Evolutionary conservation across 2,113 vertebrate genomes (phyloP), one percentile per base, ranked within the genome.

Genomic region (Elephantulus edwardii): DNA sequence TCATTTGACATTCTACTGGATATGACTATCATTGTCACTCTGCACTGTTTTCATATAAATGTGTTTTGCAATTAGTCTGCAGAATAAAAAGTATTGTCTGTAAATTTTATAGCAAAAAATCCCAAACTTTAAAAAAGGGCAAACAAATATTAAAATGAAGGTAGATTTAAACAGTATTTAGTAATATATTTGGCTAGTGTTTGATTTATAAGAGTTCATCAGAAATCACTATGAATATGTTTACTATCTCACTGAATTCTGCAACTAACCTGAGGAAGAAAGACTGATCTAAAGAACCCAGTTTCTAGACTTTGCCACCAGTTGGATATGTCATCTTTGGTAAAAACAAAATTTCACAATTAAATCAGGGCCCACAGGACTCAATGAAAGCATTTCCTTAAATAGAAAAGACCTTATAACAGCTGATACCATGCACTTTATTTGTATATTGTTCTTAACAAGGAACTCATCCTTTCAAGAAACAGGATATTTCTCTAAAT

Each of bases 71-170:
- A 71, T 86, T 91, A 83, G 6, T n/a, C 24, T 48, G 6, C 8
- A 90, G 68, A 85, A 78, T 83, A 42, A 91, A 86, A 88, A 82
- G 16, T 13, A 50, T 5, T 50, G 10, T 76, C 12, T 89, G 72
- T 70, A 85, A 64, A 78, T 58, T 62, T 84, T 91, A 93, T 56
- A 9, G 71, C 82, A 85, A 91, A 58, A 91, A 89, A 75, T 85
- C 58, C 84, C 64, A 81, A 33, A 12, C 10, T 74, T 74, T 46
- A 46, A 48, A 74, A 30, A 33, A 30, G 46, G 26, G 28, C 13
- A n/a, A 91, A 72, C 82, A 9, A 88, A 26, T 90, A 81, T 76
- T 46, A 78, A 30, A 75, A 12, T 70, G 80, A 81, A n/a, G n/a
- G n/a, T n/a, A 46, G 33, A 83, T 85, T 84, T 91, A 86, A 79